These are phyloP conservation scores for Conus ventricosus DNA, from an alignment of 1,140 invertebrate species.

Conservation along the genomic window DNA sequence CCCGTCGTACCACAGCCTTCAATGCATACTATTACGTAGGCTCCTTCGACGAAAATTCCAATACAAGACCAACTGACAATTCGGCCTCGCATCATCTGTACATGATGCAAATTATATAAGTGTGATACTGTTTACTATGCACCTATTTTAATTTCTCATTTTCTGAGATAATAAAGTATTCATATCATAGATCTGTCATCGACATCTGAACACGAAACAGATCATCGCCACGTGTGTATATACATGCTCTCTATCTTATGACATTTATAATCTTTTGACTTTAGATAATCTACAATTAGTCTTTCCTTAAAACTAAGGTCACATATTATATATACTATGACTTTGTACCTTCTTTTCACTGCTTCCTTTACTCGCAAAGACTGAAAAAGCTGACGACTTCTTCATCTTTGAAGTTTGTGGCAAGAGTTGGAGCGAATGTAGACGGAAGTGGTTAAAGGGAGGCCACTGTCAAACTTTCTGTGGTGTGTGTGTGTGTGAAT, in stretches of 20 bases:
- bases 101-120: too few relatives aligned
- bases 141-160: too few relatives aligned
- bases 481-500: neutral
- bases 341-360: conserved; percentile 45
- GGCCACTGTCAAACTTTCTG: neutral
- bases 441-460: neutral
- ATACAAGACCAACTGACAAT: too few relatives aligned
- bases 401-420: conserved; percentile 34
- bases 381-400: conserved; percentile 57
- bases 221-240: neutral
- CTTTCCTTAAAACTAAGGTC: too few relatives aligned
- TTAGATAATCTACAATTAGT: neutral
- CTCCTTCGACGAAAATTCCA: too few relatives aligned
- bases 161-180: too few relatives aligned
- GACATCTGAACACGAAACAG: neutral
- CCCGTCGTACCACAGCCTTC: too few relatives aligned
- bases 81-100: too few relatives aligned
- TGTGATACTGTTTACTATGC: too few relatives aligned
- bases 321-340: neutral
- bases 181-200: too few relatives aligned
- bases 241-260: neutral
- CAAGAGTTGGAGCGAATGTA: neutral
- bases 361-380: conserved; percentile 43
- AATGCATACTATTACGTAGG: too few relatives aligned
- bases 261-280: neutral